A percentile compares a stretch with the other conserved stretches of the same genome.
These are phyloP conservation scores for Melospiza melodia DNA, from an alignment of 2,113 vertebrate species.

Conservation along the genomic window DNA sequence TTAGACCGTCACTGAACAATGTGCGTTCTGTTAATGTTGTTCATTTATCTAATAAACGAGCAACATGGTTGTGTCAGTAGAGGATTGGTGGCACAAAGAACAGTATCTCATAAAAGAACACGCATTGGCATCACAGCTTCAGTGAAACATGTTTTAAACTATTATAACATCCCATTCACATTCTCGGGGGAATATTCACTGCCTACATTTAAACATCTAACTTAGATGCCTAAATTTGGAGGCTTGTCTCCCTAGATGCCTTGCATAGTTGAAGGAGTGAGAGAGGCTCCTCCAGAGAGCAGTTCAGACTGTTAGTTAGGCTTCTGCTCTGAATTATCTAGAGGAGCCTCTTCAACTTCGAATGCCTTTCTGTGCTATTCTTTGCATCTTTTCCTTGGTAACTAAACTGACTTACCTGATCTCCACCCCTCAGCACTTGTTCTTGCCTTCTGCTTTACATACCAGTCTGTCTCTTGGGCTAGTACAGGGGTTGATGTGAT, in stretches of 20 bases:
- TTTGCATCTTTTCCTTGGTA: slow-evolving; percentile 15
- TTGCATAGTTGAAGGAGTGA: slow-evolving; percentile 32
- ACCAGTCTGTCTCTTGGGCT: not conserved
- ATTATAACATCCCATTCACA: not conserved
- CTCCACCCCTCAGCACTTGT: not conserved
- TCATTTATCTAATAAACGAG: slow-evolving; percentile 44
- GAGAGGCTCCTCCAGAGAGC: slow-evolving; percentile 51
- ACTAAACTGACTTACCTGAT: not conserved
- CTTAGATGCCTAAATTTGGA: slow-evolving; percentile 44
- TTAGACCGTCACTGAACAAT: not conserved
- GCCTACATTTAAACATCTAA: not conserved
- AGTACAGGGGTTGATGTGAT: not conserved
- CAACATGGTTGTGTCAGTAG: not conserved
- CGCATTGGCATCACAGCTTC: not conserved
- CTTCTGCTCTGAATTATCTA: slow-evolving; percentile 53
- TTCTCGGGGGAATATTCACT: not conserved
- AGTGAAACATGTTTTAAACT: slow-evolving; percentile 28
- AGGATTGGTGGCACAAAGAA: not conserved
- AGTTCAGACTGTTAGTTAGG: slow-evolving; percentile 39
- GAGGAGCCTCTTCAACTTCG: slow-evolving; percentile 39
- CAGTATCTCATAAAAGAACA: not conserved
- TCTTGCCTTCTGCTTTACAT: not conserved
- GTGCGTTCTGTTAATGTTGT: not conserved
- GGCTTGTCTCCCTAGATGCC: slow-evolving; percentile 36
- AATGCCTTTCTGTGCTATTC: slow-evolving; percentile 38